Evolutionary conservation across 2,113 vertebrate genomes (phyloP), one percentile per base, ranked within the genome.

Genomic region (Cyprichromis sp.): DNA sequence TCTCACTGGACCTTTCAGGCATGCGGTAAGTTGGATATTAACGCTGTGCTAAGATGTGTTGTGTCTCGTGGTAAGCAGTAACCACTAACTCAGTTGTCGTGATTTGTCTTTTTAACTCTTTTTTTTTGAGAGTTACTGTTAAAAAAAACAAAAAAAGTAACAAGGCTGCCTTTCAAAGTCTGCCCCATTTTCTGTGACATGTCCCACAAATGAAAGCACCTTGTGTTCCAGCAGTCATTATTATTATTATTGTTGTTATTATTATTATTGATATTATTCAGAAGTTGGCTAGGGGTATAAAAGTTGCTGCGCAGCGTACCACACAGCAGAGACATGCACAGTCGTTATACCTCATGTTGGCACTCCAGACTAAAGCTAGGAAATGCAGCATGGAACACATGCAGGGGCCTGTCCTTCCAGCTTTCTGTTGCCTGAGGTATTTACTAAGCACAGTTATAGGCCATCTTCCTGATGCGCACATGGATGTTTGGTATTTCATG

Each of bases 1-100:
- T 7, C 47, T 31, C 19, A 0, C 53, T 0, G 54, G 83, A 55
- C 11, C 7, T 4, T 3, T 13, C 9, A 1, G 10, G 0, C 76
- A 50, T 82, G 73, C 9, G 81, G 91, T 91, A 86, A 89, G 91
- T 81, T 1, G 8, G 11, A 8, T 40, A 4, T 40, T 11, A 24
- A 40, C 2, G 38, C 17, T 19, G n/a, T 7, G 26, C 1, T 29
- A 2, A 1, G 3, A 26, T 7, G 24, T 47, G 24, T 2, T 29
- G 38, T 47, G 40, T 26, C 3, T 19, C 9, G 13, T 17, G 8
- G 13, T 47, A 17, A 73, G 21, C 68, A 2, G 38, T 16, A 10
- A 3, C 38, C 21, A 24, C 0, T 63, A 63, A 0, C 59, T 42
- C 38, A 42, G 38, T 26, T 45, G 21, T 73, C 14, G 0, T 16